These are phyloP conservation scores for Dermatemys mawii DNA, from an alignment of 2,113 vertebrate genomes.

Conservation along the genomic window DNA sequence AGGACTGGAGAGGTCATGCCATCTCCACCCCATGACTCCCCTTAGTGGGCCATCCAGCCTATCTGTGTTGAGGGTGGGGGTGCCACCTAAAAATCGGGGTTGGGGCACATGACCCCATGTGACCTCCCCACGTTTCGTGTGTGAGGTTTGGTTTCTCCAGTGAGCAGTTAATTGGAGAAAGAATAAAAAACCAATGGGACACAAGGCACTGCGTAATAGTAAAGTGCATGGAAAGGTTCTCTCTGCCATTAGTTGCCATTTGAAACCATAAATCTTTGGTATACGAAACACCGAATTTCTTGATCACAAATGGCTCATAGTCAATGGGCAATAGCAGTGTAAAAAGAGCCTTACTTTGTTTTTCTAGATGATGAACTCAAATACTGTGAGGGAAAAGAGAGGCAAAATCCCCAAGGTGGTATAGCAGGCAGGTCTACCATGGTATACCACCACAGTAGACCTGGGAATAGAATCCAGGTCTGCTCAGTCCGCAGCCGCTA, in stretches of 20 bases:
- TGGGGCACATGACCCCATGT: not conserved
- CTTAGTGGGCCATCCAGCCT: no score
- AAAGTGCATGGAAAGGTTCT: not conserved
- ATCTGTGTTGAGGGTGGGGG: no score
- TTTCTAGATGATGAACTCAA: not conserved
- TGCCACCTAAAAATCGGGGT: no score
- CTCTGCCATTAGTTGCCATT: constrained; percentile 8
- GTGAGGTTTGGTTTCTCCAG: not conserved
- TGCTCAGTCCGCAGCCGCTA: not conserved
- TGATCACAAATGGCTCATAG: not conserved
- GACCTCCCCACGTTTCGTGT: not conserved
- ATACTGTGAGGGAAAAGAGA: not conserved
- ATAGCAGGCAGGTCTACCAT: no score
- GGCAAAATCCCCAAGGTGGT: not conserved
- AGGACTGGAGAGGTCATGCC: no score
- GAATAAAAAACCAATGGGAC: not conserved
- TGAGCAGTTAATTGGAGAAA: not conserved
- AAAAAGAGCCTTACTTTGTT: not conserved
- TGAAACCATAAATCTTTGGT: not conserved
- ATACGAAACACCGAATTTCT: not conserved
- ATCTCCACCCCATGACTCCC: no score
- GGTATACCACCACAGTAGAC: not conserved
- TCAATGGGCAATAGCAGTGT: not conserved
- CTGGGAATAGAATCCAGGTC: not conserved
- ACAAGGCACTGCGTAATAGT: not conserved